Evolutionary conservation across 1,140 invertebrate genomes (phyloP).

Genomic region (Drosophila yakuba): DNA sequence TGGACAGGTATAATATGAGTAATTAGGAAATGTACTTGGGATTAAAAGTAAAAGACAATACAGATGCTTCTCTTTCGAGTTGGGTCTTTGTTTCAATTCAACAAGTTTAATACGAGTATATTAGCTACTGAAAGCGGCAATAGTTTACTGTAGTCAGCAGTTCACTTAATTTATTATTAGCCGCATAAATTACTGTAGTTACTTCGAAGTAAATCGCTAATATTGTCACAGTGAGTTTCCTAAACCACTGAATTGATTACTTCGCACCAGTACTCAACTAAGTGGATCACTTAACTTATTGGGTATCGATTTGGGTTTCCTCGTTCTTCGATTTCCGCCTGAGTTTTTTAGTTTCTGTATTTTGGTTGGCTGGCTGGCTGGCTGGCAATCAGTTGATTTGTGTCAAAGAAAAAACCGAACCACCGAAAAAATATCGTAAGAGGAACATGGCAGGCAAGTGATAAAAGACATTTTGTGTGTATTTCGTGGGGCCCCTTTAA

Average conservation of each 20-base stretch:
- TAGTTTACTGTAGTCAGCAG: no score
- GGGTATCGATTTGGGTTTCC: conserved; percentile 28
- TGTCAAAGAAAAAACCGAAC: conserved; percentile 47
- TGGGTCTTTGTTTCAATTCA: no score
- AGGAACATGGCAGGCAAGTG: conserved; percentile 29
- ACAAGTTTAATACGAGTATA: no score
- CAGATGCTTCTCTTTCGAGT: no score
- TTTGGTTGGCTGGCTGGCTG: conserved; percentile 38
- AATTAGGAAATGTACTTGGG: background rate
- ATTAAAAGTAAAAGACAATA: background rate
- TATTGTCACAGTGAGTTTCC: background rate
- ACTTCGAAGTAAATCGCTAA: background rate
- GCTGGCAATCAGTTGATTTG: conserved; percentile 57
- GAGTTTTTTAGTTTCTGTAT: background rate
- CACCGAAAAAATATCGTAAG: conserved; percentile 18
- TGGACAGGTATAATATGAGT: background rate
- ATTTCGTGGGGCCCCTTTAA: conserved; percentile 1
- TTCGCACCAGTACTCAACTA: background rate
- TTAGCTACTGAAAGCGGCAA: no score
- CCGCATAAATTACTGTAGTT: no score
- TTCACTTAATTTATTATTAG: no score
- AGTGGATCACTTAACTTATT: conserved; percentile 34
- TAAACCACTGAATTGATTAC: background rate
- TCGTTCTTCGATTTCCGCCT: conserved; percentile 1
- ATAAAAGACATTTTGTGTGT: conserved; percentile 35